Conservation (phyloP, 2,888 invertebrate genomes). For the Cryptocheilus praepositus region DNA sequence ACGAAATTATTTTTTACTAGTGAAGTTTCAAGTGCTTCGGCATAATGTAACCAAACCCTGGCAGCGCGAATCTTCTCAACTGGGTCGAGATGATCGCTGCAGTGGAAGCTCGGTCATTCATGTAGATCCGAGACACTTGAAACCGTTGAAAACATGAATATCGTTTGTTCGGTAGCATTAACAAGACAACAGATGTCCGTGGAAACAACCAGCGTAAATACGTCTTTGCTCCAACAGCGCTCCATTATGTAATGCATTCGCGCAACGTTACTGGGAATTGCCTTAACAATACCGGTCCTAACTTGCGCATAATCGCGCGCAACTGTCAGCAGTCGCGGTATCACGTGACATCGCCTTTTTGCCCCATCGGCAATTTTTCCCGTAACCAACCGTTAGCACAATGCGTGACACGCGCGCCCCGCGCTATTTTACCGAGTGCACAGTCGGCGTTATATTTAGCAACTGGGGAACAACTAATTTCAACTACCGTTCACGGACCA, state of each 20-base stretch:
- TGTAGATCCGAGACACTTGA: background rate
- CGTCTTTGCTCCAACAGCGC: too few species aligned
- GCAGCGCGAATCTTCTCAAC: conserved; percentile 28
- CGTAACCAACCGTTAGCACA: too few species aligned
- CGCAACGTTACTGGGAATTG: too few species aligned
- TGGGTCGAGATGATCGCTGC: conserved; percentile 30
- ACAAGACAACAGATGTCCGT: conserved; percentile 2
- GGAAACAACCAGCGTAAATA: conserved; percentile 23
- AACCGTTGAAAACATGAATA: too few species aligned
- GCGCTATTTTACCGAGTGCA: conserved; percentile 19
- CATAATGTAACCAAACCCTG: conserved; percentile 43
- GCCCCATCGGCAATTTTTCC: too few species aligned
- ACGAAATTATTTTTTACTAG: conserved; percentile 51
- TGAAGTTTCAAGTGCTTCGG: conserved; percentile 42
- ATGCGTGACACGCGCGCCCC: too few species aligned
- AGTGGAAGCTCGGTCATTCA: conserved; percentile 31
- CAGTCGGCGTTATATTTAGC: conserved; percentile 50
- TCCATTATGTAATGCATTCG: too few species aligned
- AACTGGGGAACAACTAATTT: conserved; percentile 70
- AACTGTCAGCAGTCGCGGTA: too few species aligned
- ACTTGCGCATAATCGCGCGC: too few species aligned
- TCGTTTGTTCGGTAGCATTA: too few species aligned
- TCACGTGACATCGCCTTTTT: too few species aligned
- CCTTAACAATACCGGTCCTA: too few species aligned
- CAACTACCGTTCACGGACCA: conserved; percentile 70